These are phyloP conservation scores for Alectura lathami DNA, from an alignment of 2,113 vertebrate species.

Conservation along the genomic window DNA sequence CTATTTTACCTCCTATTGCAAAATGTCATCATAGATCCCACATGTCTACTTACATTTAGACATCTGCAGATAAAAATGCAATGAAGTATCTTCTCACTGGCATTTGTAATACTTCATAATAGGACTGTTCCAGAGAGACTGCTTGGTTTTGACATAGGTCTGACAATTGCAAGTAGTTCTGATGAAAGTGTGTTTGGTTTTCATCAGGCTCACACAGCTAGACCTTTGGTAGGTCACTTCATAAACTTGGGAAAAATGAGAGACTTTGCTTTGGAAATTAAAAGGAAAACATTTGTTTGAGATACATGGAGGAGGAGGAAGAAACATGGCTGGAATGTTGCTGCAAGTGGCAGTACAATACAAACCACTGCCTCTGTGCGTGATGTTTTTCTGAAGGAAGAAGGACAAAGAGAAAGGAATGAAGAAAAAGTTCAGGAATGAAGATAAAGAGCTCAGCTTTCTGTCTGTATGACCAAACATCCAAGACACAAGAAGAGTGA, in stretches of 20 bases:
- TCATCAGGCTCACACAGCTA: background rate
- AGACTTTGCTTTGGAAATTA: background rate
- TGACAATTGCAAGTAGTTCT: constrained; percentile 7
- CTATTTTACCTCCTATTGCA: constrained; percentile 28
- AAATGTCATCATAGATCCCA: constrained; percentile 29
- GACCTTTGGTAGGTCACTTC: background rate
- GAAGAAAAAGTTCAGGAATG: background rate
- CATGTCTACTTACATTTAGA: constrained; percentile 12
- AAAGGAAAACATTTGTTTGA: background rate
- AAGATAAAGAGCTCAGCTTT: background rate
- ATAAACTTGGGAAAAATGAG: background rate
- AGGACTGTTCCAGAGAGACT: background rate
- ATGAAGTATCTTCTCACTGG: background rate
- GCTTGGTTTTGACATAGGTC: background rate
- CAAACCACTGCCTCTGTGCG: background rate
- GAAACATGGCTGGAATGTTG: background rate
- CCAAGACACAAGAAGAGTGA: background rate
- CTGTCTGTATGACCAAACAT: background rate
- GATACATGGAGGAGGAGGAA: background rate
- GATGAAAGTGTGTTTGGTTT: background rate
- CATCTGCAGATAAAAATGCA: constrained; percentile 13
- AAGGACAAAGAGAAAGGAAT: background rate
- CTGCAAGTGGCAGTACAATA: background rate
- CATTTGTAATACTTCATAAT: constrained; percentile 23
- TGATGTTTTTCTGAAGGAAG: background rate